These are phyloP conservation scores for Gymnoscopelus braueri DNA, from an alignment of 2,797 vertebrate genomes.

Conservation along the genomic window DNA sequence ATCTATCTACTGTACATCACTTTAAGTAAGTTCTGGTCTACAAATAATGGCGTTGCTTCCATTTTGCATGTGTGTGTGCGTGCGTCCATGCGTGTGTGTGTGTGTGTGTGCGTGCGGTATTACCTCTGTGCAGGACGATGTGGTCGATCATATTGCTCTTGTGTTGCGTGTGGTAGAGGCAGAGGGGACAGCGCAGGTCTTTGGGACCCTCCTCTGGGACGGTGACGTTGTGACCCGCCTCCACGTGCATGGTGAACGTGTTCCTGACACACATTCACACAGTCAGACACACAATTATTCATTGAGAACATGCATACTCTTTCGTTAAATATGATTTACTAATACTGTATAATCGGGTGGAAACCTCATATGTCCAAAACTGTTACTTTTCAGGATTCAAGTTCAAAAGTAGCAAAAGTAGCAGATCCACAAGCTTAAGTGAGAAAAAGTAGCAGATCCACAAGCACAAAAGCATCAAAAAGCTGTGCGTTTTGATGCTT, in stretches of 20 bases:
- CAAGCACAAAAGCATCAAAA: too few relatives aligned
- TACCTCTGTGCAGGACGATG: conserved; percentile 97
- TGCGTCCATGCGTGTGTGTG: too few relatives aligned
- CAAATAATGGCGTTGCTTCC: background rate
- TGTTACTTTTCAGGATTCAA: too few relatives aligned
- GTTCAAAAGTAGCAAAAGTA: too few relatives aligned
- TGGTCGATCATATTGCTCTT: conserved; percentile 99
- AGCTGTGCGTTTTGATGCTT: too few relatives aligned
- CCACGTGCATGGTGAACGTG: conserved; percentile 95
- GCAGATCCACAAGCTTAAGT: too few relatives aligned
- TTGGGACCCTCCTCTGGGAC: conserved; percentile 88
- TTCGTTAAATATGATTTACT: too few relatives aligned
- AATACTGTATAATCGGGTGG: too few relatives aligned
- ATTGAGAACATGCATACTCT: background rate
- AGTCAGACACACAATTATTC: background rate
- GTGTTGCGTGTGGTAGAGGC: conserved; percentile 98
- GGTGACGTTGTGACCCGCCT: conserved; percentile 91
- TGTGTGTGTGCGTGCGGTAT: conserved; percentile 18
- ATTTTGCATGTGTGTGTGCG: background rate
- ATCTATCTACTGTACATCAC: too few relatives aligned
- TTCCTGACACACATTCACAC: conserved; percentile 79
- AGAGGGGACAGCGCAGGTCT: conserved; percentile 97
- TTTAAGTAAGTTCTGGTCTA: too few relatives aligned
- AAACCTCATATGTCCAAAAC: too few relatives aligned
- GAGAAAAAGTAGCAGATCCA: too few relatives aligned